Conservation (phyloP, 92 coral and sea anemone genomes). For the Zoanthus sociatus region DNA sequence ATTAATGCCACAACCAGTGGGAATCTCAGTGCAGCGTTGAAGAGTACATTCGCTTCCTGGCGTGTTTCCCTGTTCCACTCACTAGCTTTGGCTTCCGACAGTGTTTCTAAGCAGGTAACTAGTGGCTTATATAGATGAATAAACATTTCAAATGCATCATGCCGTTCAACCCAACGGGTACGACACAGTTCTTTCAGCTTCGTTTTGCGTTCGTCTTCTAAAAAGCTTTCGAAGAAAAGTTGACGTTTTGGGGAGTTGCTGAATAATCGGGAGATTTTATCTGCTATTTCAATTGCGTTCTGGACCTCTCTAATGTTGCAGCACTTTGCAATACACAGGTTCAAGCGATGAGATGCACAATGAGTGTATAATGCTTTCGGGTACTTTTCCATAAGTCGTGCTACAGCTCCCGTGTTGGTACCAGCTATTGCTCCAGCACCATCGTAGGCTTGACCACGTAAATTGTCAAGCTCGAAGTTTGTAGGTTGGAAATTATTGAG, state of each 20-base stretch:
- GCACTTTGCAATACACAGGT: conserved; percentile 12
- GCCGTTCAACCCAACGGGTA: too few species aligned
- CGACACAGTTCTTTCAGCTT: too few species aligned
- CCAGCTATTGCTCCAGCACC: conserved; percentile 37
- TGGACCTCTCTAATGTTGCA: conserved; percentile 29
- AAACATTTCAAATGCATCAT: too few species aligned
- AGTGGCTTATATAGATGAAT: too few species aligned
- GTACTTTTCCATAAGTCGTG: background rate
- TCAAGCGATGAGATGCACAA: conserved; percentile 27
- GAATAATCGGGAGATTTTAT: conserved; percentile 36
- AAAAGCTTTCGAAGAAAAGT: background rate
- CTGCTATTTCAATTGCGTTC: conserved; percentile 46
- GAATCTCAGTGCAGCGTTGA: too few species aligned
- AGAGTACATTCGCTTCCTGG: too few species aligned
- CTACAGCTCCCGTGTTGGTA: background rate
- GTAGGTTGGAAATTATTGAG: background rate
- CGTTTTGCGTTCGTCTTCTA: too few species aligned
- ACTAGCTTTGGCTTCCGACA: too few species aligned
- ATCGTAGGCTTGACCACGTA: background rate
- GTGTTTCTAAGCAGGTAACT: too few species aligned
- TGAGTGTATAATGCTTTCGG: background rate
- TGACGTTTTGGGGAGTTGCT: conserved; percentile 40
- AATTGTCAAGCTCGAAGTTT: background rate
- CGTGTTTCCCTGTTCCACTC: too few species aligned
- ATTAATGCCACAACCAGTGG: background rate